Conservation (phyloP, 1,140 invertebrate species). For the Drosophila ercepeae region DNA sequence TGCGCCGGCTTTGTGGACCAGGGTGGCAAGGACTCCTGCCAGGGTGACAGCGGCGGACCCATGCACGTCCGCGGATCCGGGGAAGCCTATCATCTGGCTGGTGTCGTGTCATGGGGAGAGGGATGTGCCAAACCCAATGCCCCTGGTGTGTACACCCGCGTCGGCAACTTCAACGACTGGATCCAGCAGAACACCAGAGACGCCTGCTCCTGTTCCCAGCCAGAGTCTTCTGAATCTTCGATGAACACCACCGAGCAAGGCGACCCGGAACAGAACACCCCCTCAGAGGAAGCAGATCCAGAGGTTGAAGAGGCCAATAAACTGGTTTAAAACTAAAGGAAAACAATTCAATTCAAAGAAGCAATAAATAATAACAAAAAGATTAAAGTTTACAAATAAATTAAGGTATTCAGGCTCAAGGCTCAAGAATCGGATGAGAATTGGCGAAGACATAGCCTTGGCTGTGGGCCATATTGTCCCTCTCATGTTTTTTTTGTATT, state of each 20-base stretch:
- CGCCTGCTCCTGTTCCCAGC: conserved; percentile 86
- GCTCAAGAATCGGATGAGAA: background rate
- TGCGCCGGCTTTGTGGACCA: conserved; percentile 91
- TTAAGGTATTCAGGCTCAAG: too few relatives aligned
- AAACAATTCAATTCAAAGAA: background rate
- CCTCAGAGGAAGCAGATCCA: conserved; percentile 5
- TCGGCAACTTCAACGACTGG: conserved; percentile 91
- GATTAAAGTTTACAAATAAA: background rate
- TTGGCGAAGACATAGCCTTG: too few relatives aligned
- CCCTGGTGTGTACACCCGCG: conserved; percentile 94
- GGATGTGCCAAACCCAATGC: conserved; percentile 91
- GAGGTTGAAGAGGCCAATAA: conserved; percentile 49
- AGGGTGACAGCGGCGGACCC: conserved; percentile 89
- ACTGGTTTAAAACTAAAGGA: conserved; percentile 34
- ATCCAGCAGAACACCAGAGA: conserved; percentile 87
- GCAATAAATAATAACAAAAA: background rate
- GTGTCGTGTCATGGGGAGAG: conserved; percentile 91
- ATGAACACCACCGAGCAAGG: conserved; percentile 30
- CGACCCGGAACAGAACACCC: conserved; percentile 9
- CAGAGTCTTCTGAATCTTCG: conserved; percentile 5
- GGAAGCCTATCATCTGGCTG: conserved; percentile 78
- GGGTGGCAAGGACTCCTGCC: conserved; percentile 91
- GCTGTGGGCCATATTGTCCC: too few relatives aligned
- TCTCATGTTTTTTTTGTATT: too few relatives aligned
- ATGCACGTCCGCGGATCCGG: conserved; percentile 85